Conservation (phyloP, 2,113 vertebrate species). For the Cyprinodon variegatus region DNA sequence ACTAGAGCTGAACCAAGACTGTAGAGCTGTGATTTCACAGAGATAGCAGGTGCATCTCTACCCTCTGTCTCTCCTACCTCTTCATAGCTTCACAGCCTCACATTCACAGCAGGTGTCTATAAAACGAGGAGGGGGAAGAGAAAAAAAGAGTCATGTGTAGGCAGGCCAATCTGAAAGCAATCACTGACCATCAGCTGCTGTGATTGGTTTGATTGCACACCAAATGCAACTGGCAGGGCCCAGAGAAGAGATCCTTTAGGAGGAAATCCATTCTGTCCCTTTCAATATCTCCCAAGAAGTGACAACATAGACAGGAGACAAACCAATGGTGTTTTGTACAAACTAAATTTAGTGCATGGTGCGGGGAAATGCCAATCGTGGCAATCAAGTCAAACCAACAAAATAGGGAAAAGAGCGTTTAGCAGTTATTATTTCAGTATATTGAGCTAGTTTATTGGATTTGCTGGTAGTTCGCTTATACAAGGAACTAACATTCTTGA, state of each 20-base stretch:
- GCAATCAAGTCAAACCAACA: conserved; percentile 23
- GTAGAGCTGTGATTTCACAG: conserved; percentile 35
- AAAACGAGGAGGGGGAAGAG: conserved; percentile 12
- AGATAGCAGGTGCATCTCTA: conserved; percentile 44
- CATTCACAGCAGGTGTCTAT: conserved; percentile 63
- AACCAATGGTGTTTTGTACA: conserved; percentile 9
- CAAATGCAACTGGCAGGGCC: conserved; percentile 68
- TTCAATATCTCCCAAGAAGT: conserved; percentile 59
- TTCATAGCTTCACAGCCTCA: conserved; percentile 41
- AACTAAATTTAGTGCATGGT: conserved; percentile 8
- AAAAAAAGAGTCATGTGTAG: conserved; percentile 33
- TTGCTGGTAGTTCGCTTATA: conserved; percentile 13
- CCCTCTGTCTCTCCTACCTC: conserved; percentile 33
- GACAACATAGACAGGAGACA: conserved; percentile 36
- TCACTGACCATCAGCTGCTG: conserved; percentile 72
- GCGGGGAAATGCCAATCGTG: conserved; percentile 33
- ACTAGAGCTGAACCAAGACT: conserved; percentile 40
- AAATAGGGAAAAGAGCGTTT: conserved; percentile 15
- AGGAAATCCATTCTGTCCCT: conserved; percentile 72
- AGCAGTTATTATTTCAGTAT: conserved; percentile 13
- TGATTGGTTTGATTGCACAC: conserved; percentile 78
- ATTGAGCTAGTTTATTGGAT: conserved; percentile 3
- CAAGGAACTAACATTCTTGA: not conserved
- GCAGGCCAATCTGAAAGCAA: conserved; percentile 76
- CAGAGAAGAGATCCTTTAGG: conserved; percentile 56